Percentiles rank a stretch among this genome's conserved stretches.
Evolutionary conservation across 2,888 invertebrate genomes (phyloP).

Genomic region (Melanostoma mellinum): DNA sequence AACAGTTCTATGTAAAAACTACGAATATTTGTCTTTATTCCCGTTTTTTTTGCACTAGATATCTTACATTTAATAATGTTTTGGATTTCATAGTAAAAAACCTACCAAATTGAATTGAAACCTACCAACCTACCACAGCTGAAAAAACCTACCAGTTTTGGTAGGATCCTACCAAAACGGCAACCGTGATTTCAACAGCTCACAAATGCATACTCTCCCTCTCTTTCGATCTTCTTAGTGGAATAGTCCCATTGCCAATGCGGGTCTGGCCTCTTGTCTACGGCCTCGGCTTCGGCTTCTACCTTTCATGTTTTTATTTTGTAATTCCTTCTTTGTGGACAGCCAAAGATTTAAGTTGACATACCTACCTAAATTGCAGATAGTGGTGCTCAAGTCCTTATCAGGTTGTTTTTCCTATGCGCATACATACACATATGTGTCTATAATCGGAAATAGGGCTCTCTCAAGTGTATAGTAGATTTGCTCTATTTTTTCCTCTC

Average conservation of each 20-base stretch:
- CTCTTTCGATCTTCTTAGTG: too few species aligned
- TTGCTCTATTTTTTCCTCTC: not conserved
- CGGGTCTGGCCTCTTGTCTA: too few species aligned
- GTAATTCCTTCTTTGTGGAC: not conserved
- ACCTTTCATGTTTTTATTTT: slow-evolving; percentile 1
- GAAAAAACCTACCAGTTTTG: too few species aligned
- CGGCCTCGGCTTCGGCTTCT: not conserved
- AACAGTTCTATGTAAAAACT: slow-evolving; percentile 22
- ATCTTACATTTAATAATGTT: slow-evolving; percentile 4
- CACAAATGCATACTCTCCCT: too few species aligned
- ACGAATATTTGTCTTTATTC: slow-evolving; percentile 6
- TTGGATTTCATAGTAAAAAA: too few species aligned
- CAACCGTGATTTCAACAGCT: too few species aligned
- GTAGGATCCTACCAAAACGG: too few species aligned
- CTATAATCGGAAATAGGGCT: slow-evolving; percentile 24
- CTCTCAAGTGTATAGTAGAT: not conserved
- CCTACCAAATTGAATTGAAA: too few species aligned
- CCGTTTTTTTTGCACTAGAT: slow-evolving; percentile 8
- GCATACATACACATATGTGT: not conserved
- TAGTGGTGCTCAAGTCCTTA: slow-evolving; percentile 38
- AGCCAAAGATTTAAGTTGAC: not conserved
- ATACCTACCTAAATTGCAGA: slow-evolving; percentile 7
- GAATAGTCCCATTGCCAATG: too few species aligned
- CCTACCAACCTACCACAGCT: too few species aligned
- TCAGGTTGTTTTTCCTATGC: slow-evolving; percentile 34